Evolutionary conservation across 2,113 vertebrate species (phyloP).

Genomic region (Prolemur simus): DNA sequence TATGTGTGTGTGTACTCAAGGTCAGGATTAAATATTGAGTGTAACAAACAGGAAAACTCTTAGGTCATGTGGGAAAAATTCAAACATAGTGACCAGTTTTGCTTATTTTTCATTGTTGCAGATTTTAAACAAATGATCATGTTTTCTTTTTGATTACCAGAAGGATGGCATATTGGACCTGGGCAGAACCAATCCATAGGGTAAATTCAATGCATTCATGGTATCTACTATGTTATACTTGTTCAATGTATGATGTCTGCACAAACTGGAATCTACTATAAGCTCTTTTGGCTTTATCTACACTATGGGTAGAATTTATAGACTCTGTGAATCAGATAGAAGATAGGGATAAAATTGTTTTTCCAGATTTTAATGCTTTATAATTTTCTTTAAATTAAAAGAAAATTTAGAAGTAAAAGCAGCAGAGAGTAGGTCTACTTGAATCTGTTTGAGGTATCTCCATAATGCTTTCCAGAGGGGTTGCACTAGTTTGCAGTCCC

Average conservation of each 20-base stretch:
- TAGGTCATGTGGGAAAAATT: not conserved
- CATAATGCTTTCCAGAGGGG: too few species aligned
- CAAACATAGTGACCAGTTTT: not conserved
- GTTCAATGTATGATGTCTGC: not conserved
- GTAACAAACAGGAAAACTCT: not conserved
- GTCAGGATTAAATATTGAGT: not conserved
- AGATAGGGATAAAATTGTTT: not conserved
- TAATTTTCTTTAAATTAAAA: not conserved
- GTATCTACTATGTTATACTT: not conserved
- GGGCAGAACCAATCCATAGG: not conserved
- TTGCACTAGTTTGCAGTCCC: too few species aligned
- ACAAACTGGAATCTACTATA: not conserved
- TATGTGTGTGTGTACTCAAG: not conserved
- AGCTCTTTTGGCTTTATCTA: not conserved
- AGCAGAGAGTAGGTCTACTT: too few species aligned
- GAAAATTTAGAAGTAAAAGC: not conserved
- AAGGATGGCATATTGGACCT: not conserved
- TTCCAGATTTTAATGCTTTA: not conserved
- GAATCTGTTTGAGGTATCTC: too few species aligned
- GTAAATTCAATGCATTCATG: not conserved
- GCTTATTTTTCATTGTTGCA: not conserved
- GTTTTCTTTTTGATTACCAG: not conserved
- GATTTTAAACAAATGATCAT: not conserved
- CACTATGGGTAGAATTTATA: not conserved
- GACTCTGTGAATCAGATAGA: not conserved